A percentile compares a stretch with the other conserved stretches of the same genome.
These are phyloP conservation scores for Periophthalmus magnuspinnatus DNA, from an alignment of 2,797 vertebrate genomes.

Conservation along the genomic window DNA sequence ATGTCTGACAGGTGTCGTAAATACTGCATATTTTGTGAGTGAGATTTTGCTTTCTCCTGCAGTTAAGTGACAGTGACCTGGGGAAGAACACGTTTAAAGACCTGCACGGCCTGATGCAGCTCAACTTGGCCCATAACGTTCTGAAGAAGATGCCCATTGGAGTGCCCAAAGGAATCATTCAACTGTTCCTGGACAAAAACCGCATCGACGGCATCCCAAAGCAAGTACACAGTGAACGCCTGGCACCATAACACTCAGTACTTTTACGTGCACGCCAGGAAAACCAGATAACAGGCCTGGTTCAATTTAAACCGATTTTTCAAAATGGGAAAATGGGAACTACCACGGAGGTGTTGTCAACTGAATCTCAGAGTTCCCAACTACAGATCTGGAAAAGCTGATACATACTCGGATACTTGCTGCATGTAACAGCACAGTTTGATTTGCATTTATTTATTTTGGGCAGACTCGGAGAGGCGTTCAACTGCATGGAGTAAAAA, in stretches of 20 bases:
- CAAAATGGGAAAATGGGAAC: too few relatives aligned
- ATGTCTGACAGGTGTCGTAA: neutral
- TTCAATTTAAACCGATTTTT: too few relatives aligned
- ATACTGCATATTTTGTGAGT: neutral
- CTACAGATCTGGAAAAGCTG: too few relatives aligned
- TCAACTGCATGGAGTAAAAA: too few relatives aligned
- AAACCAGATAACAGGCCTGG: too few relatives aligned
- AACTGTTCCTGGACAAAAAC: conserved; percentile 95
- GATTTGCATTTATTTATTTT: too few relatives aligned
- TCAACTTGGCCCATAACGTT: conserved; percentile 92
- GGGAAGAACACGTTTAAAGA: conserved; percentile 89
- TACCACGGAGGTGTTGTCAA: too few relatives aligned
- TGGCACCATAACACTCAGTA: neutral
- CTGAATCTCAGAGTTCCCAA: too few relatives aligned
- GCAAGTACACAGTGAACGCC: conserved; percentile 50
- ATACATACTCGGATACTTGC: too few relatives aligned
- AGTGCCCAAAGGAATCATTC: conserved; percentile 83
- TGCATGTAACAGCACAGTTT: too few relatives aligned
- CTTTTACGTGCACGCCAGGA: too few relatives aligned
- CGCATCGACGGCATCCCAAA: conserved; percentile 88
- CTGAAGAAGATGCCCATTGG: conserved; percentile 91
- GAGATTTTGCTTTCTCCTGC: conserved; percentile 4
- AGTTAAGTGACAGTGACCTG: conserved; percentile 83
- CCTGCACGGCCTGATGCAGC: conserved; percentile 91
- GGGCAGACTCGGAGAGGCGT: too few relatives aligned